These are phyloP conservation scores for Syngnathus scovelli DNA, from an alignment of 2,113 vertebrate species.

Conservation along the genomic window DNA sequence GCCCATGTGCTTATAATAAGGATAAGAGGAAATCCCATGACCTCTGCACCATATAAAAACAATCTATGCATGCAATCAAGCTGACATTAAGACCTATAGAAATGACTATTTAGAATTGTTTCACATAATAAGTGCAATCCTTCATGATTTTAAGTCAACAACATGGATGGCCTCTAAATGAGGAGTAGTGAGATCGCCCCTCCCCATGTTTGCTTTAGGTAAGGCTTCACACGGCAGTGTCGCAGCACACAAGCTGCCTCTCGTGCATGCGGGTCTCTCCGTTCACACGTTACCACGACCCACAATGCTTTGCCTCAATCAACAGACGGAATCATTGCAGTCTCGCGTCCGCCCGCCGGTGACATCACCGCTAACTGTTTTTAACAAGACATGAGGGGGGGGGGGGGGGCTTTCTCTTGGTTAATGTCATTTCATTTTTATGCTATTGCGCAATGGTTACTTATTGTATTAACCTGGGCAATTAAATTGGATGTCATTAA, in stretches of 20 bases:
- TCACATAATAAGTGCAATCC: not conserved
- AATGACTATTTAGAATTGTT: not conserved
- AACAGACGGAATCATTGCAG: slow-evolving; percentile 67
- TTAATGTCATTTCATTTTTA: not conserved
- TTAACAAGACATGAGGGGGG: slow-evolving; percentile 21
- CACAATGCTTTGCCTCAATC: slow-evolving; percentile 59
- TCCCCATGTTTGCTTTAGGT: slow-evolving; percentile 42
- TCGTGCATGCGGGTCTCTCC: slow-evolving; percentile 17
- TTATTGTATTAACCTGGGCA: too few relatives aligned
- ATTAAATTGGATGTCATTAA: not conserved
- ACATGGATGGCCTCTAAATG: slow-evolving; percentile 22
- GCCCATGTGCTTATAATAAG: not conserved
- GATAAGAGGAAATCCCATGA: not conserved
- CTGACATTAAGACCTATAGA: not conserved
- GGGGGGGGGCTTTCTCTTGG: slow-evolving; percentile 12
- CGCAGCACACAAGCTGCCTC: slow-evolving; percentile 32
- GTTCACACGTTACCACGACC: slow-evolving; percentile 28
- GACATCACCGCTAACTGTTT: slow-evolving; percentile 49
- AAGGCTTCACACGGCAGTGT: slow-evolving; percentile 53
- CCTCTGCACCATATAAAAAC: not conserved
- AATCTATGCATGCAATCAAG: not conserved
- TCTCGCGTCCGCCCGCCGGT: slow-evolving; percentile 38
- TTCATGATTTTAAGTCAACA: slow-evolving; percentile 19
- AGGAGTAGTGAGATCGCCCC: slow-evolving; percentile 8
- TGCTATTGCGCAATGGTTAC: too few relatives aligned